Conservation (phyloP, 1,140 invertebrate genomes). For the Nylanderia fulva region DNA sequence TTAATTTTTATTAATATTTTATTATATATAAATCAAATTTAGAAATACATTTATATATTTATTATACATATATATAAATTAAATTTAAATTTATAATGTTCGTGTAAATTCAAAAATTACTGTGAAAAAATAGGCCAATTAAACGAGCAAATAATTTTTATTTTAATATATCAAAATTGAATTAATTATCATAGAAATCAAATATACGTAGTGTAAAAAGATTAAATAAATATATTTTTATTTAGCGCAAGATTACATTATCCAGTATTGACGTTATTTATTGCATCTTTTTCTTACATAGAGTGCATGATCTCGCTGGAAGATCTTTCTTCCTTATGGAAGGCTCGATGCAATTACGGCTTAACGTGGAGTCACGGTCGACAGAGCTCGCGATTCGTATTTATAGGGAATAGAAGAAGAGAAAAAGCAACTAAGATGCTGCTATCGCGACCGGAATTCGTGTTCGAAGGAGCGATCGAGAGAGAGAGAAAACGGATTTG, state of each 20-base stretch:
- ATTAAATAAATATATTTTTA: constrained; percentile 4
- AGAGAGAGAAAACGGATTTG: constrained; percentile 36
- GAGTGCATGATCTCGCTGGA: background rate
- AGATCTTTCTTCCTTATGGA: constrained; percentile 24
- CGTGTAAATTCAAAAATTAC: too few species aligned
- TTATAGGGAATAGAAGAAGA: background rate
- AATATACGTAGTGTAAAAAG: background rate
- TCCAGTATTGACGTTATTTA: constrained; percentile 8
- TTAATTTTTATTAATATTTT: too few species aligned
- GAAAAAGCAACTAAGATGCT: constrained; percentile 19
- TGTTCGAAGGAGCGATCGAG: background rate
- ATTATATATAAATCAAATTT: too few species aligned
- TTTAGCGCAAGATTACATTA: background rate
- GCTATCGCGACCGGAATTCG: constrained; percentile 13
- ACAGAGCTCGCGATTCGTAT: constrained; percentile 23
- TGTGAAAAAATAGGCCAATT: too few species aligned
- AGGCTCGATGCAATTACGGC: constrained; percentile 39
- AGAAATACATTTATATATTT: too few species aligned
- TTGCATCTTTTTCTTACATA: background rate
- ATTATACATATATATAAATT: too few species aligned
- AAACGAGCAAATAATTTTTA: too few species aligned
- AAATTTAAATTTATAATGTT: too few species aligned
- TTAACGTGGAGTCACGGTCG: constrained; percentile 41
- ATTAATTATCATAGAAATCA: background rate
- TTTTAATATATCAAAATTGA: too few species aligned